These are phyloP conservation scores for Diceros bicornis DNA, from an alignment of 2,797 vertebrate genomes.

Conservation along the genomic window DNA sequence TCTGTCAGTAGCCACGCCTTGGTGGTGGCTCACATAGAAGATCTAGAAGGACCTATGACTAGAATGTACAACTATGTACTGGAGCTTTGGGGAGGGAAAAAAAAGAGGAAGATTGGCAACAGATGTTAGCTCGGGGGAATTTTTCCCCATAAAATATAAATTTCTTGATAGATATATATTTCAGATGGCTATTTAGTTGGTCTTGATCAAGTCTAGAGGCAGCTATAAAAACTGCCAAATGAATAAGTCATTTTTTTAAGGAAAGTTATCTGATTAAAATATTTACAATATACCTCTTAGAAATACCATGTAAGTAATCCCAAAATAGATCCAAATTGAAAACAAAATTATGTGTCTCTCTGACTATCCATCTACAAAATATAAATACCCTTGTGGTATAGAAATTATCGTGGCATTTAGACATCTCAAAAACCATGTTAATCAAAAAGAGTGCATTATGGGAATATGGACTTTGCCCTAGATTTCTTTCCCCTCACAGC, in stretches of 20 bases:
- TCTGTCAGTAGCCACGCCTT: no score
- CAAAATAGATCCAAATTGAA: constrained; percentile 18
- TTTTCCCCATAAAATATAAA: background rate
- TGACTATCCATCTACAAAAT: background rate
- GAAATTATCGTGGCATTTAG: constrained; percentile 27
- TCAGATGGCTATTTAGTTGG: background rate
- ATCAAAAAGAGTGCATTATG: background rate
- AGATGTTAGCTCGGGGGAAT: no score
- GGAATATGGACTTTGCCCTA: background rate
- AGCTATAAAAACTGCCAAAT: constrained; percentile 39
- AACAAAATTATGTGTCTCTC: background rate
- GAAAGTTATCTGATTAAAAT: constrained; percentile 27
- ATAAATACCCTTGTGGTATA: background rate
- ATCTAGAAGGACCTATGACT: no score
- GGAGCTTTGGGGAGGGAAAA: no score
- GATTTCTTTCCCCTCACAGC: background rate
- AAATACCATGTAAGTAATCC: background rate
- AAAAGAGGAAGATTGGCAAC: no score
- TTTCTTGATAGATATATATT: background rate
- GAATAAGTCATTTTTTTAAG: background rate
- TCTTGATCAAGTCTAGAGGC: background rate
- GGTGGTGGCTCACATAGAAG: no score
- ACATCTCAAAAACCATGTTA: background rate
- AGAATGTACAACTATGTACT: no score
- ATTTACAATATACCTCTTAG: background rate